These are phyloP conservation scores for Neodiprion lecontei DNA, from an alignment of 1,140 invertebrate species.

Conservation along the genomic window DNA sequence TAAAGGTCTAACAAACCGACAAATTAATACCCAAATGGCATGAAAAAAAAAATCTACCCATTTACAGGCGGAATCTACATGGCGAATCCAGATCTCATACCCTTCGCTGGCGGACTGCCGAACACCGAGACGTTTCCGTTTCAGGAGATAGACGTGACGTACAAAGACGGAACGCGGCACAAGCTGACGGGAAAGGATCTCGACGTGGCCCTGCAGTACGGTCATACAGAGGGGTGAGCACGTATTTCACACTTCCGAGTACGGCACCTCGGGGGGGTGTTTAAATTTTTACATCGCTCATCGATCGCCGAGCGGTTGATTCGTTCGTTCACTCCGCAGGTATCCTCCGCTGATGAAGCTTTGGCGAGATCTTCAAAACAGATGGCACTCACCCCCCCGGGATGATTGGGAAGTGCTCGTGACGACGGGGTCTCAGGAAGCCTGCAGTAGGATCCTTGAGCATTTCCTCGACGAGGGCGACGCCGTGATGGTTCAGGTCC, in stretches of 20 bases:
- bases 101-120: conserved; percentile 78
- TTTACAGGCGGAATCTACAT: conserved; percentile 57
- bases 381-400: conserved; percentile 68
- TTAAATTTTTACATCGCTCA: conserved; percentile 11
- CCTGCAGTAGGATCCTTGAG: conserved; percentile 73
- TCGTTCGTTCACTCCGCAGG: conserved; percentile 49
- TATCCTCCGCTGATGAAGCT: conserved; percentile 67
- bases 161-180: conserved; percentile 64
- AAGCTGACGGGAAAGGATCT: conserved; percentile 64
- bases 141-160: conserved; percentile 65
- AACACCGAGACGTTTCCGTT: conserved; percentile 77
- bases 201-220: conserved; percentile 72
- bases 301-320: not conserved
- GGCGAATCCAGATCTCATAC: conserved; percentile 69
- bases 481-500: conserved; percentile 70
- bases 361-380: conserved; percentile 68
- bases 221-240: conserved; percentile 71
- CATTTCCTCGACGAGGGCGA: conserved; percentile 71
- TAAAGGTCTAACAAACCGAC: conserved; percentile 35
- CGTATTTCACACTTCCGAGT: not conserved
- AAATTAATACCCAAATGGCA: conserved; percentile 39
- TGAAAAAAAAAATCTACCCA: not conserved
- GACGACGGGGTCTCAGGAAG: conserved; percentile 77
- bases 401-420: conserved; percentile 68
- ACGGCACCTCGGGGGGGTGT: not conserved